Conservation (phyloP, 2,113 vertebrate genomes). For the Channa maculata region DNA sequence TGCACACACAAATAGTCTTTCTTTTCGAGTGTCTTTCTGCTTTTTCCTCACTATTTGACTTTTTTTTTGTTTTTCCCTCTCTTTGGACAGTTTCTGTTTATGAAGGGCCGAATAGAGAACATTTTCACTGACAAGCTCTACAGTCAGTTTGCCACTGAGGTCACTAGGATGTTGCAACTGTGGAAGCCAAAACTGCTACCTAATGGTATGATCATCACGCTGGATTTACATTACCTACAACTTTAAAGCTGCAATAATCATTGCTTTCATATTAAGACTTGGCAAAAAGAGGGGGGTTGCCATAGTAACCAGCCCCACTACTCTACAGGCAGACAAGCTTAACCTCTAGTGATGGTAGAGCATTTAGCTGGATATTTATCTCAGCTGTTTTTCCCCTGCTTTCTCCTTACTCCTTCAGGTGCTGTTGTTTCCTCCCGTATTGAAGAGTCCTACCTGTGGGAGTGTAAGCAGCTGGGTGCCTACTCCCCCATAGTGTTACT, state of each 20-base stretch:
- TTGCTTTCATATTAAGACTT: not conserved
- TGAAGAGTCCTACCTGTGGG: conserved; percentile 94
- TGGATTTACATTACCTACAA: not conserved
- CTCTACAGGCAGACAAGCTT: too few species aligned
- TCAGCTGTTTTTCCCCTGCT: not conserved
- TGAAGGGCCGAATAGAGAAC: conserved; percentile 96
- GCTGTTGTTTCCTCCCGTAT: conserved; percentile 67
- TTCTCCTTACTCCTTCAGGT: conserved; percentile 28
- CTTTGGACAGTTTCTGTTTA: conserved; percentile 91
- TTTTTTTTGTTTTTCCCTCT: not conserved
- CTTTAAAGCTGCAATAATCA: conserved; percentile 8
- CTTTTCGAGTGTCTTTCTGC: not conserved
- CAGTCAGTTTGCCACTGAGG: conserved; percentile 90
- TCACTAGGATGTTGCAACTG: conserved; percentile 91
- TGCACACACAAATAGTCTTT: not conserved
- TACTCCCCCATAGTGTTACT: conserved; percentile 95
- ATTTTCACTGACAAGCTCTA: conserved; percentile 97
- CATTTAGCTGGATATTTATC: not conserved
- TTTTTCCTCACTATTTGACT: not conserved
- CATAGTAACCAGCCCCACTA: too few species aligned
- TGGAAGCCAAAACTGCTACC: conserved; percentile 91
- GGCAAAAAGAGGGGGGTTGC: too few species aligned
- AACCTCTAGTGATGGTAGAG: too few species aligned
- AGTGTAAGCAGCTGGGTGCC: conserved; percentile 96
- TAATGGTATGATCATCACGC: conserved; percentile 82